A percentile compares a stretch with the other conserved stretches of the same genome.
Evolutionary conservation across 2,888 invertebrate species (phyloP).

Genomic region (Pinctada fucata): DNA sequence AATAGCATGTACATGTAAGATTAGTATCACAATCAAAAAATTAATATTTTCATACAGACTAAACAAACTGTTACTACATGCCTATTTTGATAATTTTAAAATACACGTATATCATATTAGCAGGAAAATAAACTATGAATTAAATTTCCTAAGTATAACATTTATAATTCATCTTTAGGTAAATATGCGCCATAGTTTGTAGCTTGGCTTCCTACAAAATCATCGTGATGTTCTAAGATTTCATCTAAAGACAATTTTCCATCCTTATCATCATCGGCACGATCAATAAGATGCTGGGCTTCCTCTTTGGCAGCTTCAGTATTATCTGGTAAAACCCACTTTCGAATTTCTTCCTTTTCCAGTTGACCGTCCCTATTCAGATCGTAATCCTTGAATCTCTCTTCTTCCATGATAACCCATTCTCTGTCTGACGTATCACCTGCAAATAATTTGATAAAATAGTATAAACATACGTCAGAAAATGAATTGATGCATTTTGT

Average conservation of each 20-base stretch:
- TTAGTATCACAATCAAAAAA: no score
- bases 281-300: slow-evolving; percentile 88
- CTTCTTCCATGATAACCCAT: slow-evolving; percentile 60
- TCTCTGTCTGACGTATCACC: slow-evolving; percentile 58
- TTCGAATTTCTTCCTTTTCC: slow-evolving; percentile 86
- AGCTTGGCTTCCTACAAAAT: slow-evolving; percentile 98
- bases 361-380: slow-evolving; percentile 89
- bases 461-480: slow-evolving; percentile 13
- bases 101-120: no score
- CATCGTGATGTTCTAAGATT: slow-evolving; percentile 93
- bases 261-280: slow-evolving; percentile 80
- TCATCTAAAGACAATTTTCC: slow-evolving; percentile 91
- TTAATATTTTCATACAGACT: no score
- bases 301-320: slow-evolving; percentile 93
- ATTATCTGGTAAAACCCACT: slow-evolving; percentile 90
- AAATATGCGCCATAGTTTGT: slow-evolving; percentile 99
- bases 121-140: no score
- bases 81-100: no score
- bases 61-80: no score
- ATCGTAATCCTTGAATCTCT: slow-evolving; percentile 82
- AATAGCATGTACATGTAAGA: no score
- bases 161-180: slow-evolving; percentile 74
- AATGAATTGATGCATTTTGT: no score
- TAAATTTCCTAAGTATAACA: no score
- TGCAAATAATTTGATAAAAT: slow-evolving; percentile 16